Base-by-base conservation (phyloP, 2,888 invertebrate species). In the Brachylomia viminalis region DNA sequence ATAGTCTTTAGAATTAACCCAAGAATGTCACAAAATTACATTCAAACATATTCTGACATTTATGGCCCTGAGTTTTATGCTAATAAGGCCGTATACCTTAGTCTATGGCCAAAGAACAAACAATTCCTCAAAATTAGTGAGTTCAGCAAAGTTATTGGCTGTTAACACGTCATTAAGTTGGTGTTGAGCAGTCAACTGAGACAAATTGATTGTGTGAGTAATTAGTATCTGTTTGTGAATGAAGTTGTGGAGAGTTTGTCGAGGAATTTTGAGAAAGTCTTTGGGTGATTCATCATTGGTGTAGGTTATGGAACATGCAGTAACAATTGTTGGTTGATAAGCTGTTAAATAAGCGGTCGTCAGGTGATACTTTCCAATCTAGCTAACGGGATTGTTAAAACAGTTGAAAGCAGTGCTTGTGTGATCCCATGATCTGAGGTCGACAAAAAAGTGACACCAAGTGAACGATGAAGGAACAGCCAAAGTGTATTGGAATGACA, bases 121-220 rank as follows among this genome's bases (percentile, higher is more conserved):
- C 59, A 83, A 38, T 77, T 59, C 62, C 67, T 67, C 59, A 82
- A 81, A 71, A 72, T 81, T 56, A 67, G 71, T 72, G 17, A 49
- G 54, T 33, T 42, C 38, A n/a, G 30, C 42, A 56, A 13, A 73
- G 85, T 87, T 86, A 86, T 77, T 65, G 77, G 73, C 17, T 33
- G 62, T 86, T 76, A 85, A 71, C 79, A 75, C 52, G 42, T 74
- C 77, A 70, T 86, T 73, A 85, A 72, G 4, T 62, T 66, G 8
- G 52, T 13, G 61, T 61, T 30, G 13, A 33, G 47, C 27, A 72
- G 76, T 77, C 80, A 47, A 79, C 64, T 27, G 58, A 20, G 45
- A 76, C 79, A 47, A 74, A 87, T 77, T 79, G 87, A 87, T 82
- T 82, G 77, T 77, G 2, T n/a, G 23, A 66, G 47, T 82, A 79